These are phyloP conservation scores for Sipha maydis DNA, from an alignment of 2,888 invertebrate species.

Conservation along the genomic window DNA sequence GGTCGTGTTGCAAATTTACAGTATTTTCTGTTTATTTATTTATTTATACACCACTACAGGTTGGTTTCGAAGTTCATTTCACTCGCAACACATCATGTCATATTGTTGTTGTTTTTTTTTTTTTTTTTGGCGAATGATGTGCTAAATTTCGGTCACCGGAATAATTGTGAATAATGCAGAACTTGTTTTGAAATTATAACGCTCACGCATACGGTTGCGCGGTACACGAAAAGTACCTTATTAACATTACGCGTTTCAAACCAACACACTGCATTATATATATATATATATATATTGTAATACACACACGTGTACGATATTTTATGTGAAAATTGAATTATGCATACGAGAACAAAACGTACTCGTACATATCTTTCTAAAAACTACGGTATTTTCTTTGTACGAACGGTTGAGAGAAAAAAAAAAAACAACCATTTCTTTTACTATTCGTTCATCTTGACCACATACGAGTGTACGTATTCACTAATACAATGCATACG, in stretches of 20 bases:
- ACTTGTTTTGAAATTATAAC: background rate
- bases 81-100: too few species aligned
- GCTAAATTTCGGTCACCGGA: background rate
- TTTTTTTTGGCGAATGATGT: background rate
- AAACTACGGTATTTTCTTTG: background rate
- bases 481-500: background rate
- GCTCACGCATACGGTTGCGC: background rate
- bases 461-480: background rate
- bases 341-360: background rate
- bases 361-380: background rate
- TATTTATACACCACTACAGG: too few species aligned
- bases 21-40: too few species aligned
- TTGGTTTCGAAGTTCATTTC: too few species aligned
- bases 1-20: too few species aligned
- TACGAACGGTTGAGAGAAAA: background rate
- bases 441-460: background rate
- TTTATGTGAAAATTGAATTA: background rate
- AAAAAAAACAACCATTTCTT: background rate
- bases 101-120: too few species aligned
- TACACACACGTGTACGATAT: background rate
- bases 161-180: background rate
- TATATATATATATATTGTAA: too few species aligned
- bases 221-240: background rate
- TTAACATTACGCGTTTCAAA: background rate
- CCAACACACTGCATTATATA: background rate